phyloP scores from a whole-genome alignment of 2,113 vertebrate genomes.

The Brachypteracias leptosomus region DNA sequence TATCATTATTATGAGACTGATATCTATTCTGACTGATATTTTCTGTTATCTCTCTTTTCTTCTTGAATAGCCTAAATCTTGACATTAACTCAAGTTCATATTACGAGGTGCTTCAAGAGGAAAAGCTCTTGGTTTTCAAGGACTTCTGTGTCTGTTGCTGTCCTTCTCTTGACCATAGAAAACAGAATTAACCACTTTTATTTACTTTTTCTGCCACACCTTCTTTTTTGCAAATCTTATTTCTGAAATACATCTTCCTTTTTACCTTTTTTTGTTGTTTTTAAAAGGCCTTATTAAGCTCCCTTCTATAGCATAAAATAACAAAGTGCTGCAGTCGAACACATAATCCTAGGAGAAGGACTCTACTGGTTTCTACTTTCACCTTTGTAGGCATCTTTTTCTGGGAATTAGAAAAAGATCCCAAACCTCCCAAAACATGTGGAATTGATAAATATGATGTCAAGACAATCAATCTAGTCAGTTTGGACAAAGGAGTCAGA shows the following conservation, averaged over 20 bases:
- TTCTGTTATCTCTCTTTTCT: neutral
- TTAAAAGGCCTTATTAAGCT: neutral
- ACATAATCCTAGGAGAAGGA: neutral
- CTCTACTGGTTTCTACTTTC: neutral
- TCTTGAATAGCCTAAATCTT: neutral
- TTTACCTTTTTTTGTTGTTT: neutral
- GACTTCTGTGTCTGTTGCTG: neutral
- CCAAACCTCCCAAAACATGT: neutral
- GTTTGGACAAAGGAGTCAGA: neutral
- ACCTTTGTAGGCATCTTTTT: slow-evolving; percentile 22
- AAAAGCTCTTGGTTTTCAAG: neutral
- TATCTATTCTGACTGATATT: neutral
- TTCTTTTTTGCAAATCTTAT: neutral
- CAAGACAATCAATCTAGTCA: neutral
- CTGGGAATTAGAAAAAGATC: neutral
- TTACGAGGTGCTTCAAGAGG: neutral
- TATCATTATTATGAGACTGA: neutral
- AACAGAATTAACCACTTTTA: neutral
- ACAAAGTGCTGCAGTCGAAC: neutral
- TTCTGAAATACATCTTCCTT: neutral
- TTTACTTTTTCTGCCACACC: neutral
- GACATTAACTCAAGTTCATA: neutral
- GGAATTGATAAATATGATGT: slow-evolving; percentile 18
- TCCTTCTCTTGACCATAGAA: neutral
- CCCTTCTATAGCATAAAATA: neutral